Conservation (phyloP, 2,888 invertebrate species). For the Coelinius sp. region DNA sequence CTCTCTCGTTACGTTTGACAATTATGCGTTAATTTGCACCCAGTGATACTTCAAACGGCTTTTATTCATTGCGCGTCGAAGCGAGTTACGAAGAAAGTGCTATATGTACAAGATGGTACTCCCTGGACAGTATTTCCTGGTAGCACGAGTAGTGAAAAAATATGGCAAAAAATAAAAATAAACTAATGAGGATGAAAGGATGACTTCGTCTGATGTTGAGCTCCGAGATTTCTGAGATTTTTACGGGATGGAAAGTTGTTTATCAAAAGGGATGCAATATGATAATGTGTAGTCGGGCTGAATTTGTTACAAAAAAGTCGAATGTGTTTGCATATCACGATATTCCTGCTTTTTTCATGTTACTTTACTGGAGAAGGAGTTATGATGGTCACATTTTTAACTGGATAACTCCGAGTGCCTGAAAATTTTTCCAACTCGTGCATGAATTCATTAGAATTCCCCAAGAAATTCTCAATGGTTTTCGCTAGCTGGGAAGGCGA, state of each 20-base stretch:
- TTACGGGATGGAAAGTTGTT: constrained; percentile 53
- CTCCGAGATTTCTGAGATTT: constrained; percentile 58
- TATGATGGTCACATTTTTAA: neutral
- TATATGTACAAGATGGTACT: constrained; percentile 28
- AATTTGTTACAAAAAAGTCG: constrained; percentile 64
- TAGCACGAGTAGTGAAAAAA: constrained; percentile 38
- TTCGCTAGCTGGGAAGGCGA: too few relatives aligned
- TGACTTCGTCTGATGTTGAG: constrained; percentile 25
- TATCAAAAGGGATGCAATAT: constrained; percentile 67
- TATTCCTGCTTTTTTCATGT: neutral
- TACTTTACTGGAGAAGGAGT: neutral
- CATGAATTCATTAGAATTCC: too few relatives aligned
- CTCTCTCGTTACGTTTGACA: constrained; percentile 70
- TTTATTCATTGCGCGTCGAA: constrained; percentile 70
- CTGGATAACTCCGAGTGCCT: too few relatives aligned
- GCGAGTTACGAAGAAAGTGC: constrained; percentile 56
- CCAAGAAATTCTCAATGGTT: too few relatives aligned
- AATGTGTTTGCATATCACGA: neutral
- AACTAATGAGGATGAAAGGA: constrained; percentile 31
- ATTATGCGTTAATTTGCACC: constrained; percentile 71
- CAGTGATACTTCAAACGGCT: constrained; percentile 71
- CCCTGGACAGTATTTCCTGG: constrained; percentile 40
- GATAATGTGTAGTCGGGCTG: constrained; percentile 67
- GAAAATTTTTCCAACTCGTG: too few relatives aligned
- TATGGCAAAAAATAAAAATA: constrained; percentile 20